Base-by-base conservation (phyloP, 2,888 invertebrate species). In the Hedya salicella region DNA sequence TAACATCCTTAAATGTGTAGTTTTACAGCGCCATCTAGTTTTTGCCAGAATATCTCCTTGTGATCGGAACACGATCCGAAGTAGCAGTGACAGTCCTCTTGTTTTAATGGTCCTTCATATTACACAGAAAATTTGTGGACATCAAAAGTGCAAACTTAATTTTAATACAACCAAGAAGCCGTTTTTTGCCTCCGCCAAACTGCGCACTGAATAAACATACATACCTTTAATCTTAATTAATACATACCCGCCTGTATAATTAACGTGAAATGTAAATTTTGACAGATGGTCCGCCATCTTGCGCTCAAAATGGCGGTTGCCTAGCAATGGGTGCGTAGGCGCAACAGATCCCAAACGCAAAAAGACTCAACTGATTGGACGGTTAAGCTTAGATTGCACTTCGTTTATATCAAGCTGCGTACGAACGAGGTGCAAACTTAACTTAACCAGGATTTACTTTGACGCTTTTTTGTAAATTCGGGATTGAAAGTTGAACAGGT, bases 281-380 rank as follows among this genome's bases (percentile, higher is more conserved):
- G 89, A 90, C 91, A 91, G 89, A 90, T 91, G 91, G 89, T 72
- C 77, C 70, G 83, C 85, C 85, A 87, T 86, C 70, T 79, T 81
- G 74, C 63, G 52, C 71, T 67, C 80, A 86, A 87, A 80, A 87
- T 86, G 87, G 86, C 65, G 68, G 80, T 80, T 74, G 76, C 82
- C 72, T 78, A 76, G 81, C 87, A 79, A 81, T 88, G 85, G 85
- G 83, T 87, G 89, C 86, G 89, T 81, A 71, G 86, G 85, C 80
- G 87, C 87, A 87, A 87, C 0, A 2, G 1, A 2, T 44, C n/a
- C n/a, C n/a, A 32, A 17, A 9, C 1, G 13, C 13, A 56, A n/a
- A 57, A 44, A 8, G 17, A 13, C 44, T 9, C 46, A 57, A 19
- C 1, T n/a, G 32, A 32, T 46, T n/a, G 9, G 8, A 1, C 36